phyloP scores from a whole-genome alignment of 2,888 invertebrate species.

The Caenorhabditis sinica region DNA sequence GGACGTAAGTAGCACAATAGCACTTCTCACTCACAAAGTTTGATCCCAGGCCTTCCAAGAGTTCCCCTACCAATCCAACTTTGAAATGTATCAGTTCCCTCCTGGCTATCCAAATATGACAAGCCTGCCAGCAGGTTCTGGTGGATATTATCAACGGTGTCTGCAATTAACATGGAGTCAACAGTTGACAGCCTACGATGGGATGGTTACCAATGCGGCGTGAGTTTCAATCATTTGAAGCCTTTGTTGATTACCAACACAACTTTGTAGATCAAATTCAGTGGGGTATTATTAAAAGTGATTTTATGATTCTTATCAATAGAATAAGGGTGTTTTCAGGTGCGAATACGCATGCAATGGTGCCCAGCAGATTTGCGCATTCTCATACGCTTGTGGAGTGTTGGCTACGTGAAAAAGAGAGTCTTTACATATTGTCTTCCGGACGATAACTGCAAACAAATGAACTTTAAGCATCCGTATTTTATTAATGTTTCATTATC shows the following conservation, averaged over 20 bases:
- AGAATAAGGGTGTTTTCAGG: too few species aligned
- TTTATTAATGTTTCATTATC: too few species aligned
- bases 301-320: too few species aligned
- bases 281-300: too few species aligned
- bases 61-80: background rate
- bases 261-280: too few species aligned
- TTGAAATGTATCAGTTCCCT: background rate
- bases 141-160: background rate
- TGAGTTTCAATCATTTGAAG: too few species aligned
- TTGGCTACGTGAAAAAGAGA: background rate
- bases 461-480: too few species aligned
- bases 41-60: background rate
- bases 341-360: conserved; percentile 2
- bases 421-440: too few species aligned
- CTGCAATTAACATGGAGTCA: background rate
- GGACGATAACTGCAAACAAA: too few species aligned
- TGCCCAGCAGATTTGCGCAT: background rate
- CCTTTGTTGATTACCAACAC: too few species aligned
- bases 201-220: conserved; percentile 13
- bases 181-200: background rate
- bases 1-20: too few species aligned
- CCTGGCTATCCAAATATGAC: background rate
- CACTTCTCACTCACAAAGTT: too few species aligned
- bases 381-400: background rate
- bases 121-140: background rate